phyloP scores from a whole-genome alignment of 2,888 invertebrate species.

The Chalcosyrphus nemorum region DNA sequence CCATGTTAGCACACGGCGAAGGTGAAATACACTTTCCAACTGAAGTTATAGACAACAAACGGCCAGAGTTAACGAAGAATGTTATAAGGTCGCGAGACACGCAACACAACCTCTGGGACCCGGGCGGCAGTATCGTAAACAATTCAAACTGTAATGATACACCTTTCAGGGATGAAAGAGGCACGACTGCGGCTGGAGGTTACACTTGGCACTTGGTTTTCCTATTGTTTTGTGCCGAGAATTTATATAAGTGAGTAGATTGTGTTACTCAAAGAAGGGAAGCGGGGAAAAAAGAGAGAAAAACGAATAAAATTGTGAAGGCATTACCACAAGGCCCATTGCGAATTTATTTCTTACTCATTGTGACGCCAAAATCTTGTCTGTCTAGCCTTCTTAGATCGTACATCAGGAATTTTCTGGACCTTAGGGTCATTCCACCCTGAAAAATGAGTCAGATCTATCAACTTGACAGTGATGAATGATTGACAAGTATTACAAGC shows the following conservation, averaged over 20 bases:
- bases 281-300: too few relatives aligned
- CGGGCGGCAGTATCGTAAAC: slow-evolving; percentile 46
- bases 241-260: slow-evolving; percentile 44
- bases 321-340: too few relatives aligned
- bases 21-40: slow-evolving; percentile 46
- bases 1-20: slow-evolving; percentile 37
- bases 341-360: too few relatives aligned
- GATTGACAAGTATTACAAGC: too few relatives aligned
- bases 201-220: slow-evolving; percentile 12
- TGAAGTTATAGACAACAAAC: slow-evolving; percentile 20
- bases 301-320: too few relatives aligned
- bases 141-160: slow-evolving; percentile 56
- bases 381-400: too few relatives aligned
- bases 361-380: too few relatives aligned
- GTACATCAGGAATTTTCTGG: too few relatives aligned
- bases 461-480: too few relatives aligned
- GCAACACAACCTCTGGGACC: slow-evolving; percentile 67
- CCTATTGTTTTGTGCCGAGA: slow-evolving; percentile 24
- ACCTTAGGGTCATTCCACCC: too few relatives aligned
- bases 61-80: slow-evolving; percentile 52
- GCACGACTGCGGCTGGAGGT: neutral
- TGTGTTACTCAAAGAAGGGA: neutral
- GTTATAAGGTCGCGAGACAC: slow-evolving; percentile 69
- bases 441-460: too few relatives aligned
- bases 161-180: slow-evolving; percentile 37